Conservation (phyloP, 2,797 vertebrate species). For the Echiichthys vipera region DNA sequence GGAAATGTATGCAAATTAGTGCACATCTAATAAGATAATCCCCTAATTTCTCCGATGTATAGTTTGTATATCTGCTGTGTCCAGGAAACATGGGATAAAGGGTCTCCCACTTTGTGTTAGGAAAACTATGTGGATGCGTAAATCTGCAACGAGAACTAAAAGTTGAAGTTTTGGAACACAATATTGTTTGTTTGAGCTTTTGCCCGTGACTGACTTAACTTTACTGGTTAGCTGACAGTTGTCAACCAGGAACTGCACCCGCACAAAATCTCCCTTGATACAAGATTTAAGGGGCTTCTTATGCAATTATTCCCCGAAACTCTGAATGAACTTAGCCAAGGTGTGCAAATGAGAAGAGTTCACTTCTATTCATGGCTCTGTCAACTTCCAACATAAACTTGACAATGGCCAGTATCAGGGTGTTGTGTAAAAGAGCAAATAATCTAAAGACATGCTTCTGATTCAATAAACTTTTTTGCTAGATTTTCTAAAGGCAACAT, state of each 20-base stretch:
- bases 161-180: slow-evolving; percentile 26
- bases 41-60: no score
- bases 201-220: slow-evolving; percentile 25
- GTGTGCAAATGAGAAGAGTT: not conserved
- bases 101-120: slow-evolving; percentile 19
- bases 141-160: slow-evolving; percentile 31
- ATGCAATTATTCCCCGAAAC: slow-evolving; percentile 1
- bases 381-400: not conserved
- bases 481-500: not conserved
- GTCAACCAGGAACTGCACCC: slow-evolving; percentile 16
- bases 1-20: no score
- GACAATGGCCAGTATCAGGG: not conserved
- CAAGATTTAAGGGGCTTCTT: not conserved
- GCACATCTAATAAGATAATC: no score
- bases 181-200: slow-evolving; percentile 31
- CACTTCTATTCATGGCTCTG: not conserved
- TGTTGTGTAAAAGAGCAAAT: slow-evolving; percentile 1
- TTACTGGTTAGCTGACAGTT: slow-evolving; percentile 31
- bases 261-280: not conserved
- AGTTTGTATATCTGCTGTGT: not conserved
- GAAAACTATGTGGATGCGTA: slow-evolving; percentile 14
- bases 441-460: not conserved
- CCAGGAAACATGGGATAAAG: slow-evolving; percentile 8
- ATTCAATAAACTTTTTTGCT: slow-evolving; percentile 8
- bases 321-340: not conserved